A percentile compares a stretch with the other conserved stretches of the same genome.
Evolutionary conservation across 1,140 invertebrate species (phyloP).

Genomic region (Telenomus remus): DNA sequence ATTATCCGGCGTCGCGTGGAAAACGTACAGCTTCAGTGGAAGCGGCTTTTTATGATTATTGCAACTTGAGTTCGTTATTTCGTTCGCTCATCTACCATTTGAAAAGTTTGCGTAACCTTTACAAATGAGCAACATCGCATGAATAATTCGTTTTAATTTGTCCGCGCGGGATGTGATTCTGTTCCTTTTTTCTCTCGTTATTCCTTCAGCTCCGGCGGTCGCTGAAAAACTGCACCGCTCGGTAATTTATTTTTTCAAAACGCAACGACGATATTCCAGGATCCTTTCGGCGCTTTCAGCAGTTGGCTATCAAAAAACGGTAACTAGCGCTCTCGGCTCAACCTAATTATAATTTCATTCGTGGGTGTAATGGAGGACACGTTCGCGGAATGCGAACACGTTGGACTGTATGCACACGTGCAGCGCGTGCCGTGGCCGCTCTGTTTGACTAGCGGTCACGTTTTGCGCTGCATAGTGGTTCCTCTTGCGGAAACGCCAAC

Average conservation of each 20-base stretch:
- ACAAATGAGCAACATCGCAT: constrained; percentile 34
- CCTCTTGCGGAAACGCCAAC: constrained; percentile 35
- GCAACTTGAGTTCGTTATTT: constrained; percentile 31
- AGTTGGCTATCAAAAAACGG: too few species aligned
- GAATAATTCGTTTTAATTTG: constrained; percentile 58
- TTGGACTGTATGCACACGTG: constrained; percentile 59
- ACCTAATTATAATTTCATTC: constrained; percentile 69
- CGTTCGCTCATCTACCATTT: constrained; percentile 26
- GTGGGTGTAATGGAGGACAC: constrained; percentile 51
- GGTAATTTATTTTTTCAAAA: constrained; percentile 35
- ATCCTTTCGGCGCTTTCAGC: too few species aligned
- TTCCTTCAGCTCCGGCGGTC: constrained; percentile 15
- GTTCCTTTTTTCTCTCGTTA: too few species aligned
- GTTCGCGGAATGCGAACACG: constrained; percentile 56
- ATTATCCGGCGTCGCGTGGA: background rate
- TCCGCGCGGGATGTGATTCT: constrained; percentile 17
- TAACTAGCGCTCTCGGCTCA: constrained; percentile 42
- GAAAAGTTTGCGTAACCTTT: constrained; percentile 23
- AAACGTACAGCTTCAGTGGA: constrained; percentile 4
- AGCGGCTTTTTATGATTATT: constrained; percentile 35
- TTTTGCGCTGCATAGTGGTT: constrained; percentile 53
- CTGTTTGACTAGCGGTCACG: constrained; percentile 72
- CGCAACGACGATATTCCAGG: too few species aligned
- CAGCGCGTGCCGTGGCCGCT: constrained; percentile 59
- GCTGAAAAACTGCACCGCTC: constrained; percentile 36